Base-by-base conservation (phyloP, 2,113 vertebrate genomes). In the Microtus pennsylvanicus region DNA sequence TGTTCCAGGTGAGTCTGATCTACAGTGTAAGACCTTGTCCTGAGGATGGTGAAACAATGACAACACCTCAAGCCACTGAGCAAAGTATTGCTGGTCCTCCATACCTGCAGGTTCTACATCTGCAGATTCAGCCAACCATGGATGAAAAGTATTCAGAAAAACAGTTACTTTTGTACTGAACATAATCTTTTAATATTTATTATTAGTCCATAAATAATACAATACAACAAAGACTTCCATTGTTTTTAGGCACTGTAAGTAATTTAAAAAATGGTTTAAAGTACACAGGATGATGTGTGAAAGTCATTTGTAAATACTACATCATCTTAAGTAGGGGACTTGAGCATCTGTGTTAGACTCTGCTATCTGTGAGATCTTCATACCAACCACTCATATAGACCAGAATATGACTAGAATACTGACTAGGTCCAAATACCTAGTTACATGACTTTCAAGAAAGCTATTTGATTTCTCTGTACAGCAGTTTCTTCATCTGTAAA, bases 401-500 rank as follows among this genome's bases (percentile, higher is more conserved):
- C 67, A 83, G 42, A 55, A 28, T 12, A 74, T 93, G 42, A 65
- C 42, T 33, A 33, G 10, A 93, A 83, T 83, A 93, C 26, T 35
- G 3, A 61, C 28, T 89, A 74, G 5, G 30, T 58, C 74, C 61
- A 95, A 93, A 89, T 67, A 87, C 17, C 33, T 90, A 89, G 22
- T 2, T 52, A 24, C 21, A 16, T 87, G 47, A 75, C 14, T 87
- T 69, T 82, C 69, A 4, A 47, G 69, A 94, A 88, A 87, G 69
- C 87, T 83, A 78, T 6, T 89, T 77, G 93, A 91, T 7, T 35
- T 94, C 82, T 81, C 87, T 88, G 67, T 50, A 35, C 24, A 80
- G 45, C 33, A 75, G n/a, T 81, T 80, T 95, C 63, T 76, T 75
- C 21, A 70, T 76, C 70, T 93, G n/a, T 82, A 93, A 97, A 96